A percentile compares a stretch with the other conserved stretches of the same genome.
Evolutionary conservation across 1,140 invertebrate genomes (phyloP).

Genomic region (Amyelois transitella): DNA sequence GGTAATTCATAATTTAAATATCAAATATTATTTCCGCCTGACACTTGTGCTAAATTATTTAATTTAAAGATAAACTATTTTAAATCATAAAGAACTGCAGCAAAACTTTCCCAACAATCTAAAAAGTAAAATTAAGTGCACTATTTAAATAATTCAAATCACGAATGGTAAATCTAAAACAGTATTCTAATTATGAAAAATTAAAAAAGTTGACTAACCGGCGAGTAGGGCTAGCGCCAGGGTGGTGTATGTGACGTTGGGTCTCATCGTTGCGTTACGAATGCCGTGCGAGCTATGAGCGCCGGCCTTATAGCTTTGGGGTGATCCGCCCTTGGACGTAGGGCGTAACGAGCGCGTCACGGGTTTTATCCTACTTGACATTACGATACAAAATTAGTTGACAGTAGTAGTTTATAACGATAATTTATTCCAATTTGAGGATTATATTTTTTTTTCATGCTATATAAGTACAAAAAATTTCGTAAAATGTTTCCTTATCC

Average conservation of each 20-base stretch:
- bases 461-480: too few species aligned
- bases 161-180: neutral
- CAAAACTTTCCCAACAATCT: too few species aligned
- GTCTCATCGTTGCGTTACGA: constrained; percentile 38
- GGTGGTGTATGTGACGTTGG: constrained; percentile 26
- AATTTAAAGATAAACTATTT: too few species aligned
- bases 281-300: constrained; percentile 26
- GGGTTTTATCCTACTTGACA: neutral
- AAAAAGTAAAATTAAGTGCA: too few species aligned
- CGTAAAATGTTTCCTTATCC: too few species aligned
- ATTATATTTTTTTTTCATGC: too few species aligned
- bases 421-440: too few species aligned
- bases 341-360: constrained; percentile 16
- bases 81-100: too few species aligned
- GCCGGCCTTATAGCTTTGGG: constrained; percentile 43
- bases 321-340: constrained; percentile 27
- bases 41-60: too few species aligned
- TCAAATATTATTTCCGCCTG: too few species aligned
- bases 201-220: constrained; percentile 37
- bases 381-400: constrained; percentile 9
- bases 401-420: too few species aligned
- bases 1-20: too few species aligned
- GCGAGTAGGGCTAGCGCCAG: constrained; percentile 35
- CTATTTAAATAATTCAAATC: neutral
- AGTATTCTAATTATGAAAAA: neutral